phyloP scores from a whole-genome alignment of 2,113 vertebrate species.

The Pyxicephalus adspersus region DNA sequence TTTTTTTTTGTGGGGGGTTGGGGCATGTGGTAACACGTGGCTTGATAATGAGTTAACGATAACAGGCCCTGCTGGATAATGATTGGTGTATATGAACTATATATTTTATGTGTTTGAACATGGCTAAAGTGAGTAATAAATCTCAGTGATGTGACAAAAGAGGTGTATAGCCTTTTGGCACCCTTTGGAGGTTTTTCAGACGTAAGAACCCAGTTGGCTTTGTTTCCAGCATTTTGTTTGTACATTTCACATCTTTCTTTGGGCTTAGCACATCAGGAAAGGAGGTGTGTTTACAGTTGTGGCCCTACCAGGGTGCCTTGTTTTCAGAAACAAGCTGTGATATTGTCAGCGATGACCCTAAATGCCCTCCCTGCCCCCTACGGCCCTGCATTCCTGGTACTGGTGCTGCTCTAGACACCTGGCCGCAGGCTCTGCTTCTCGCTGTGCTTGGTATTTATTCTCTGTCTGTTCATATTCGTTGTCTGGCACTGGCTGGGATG shows the following conservation, averaged over 20 bases:
- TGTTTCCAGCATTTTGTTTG: not conserved
- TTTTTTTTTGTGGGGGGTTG: too few relatives aligned
- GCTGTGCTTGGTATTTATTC: not conserved
- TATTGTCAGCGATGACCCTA: slow-evolving; percentile 1
- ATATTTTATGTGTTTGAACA: not conserved
- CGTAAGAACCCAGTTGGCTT: not conserved
- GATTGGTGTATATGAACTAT: too few relatives aligned
- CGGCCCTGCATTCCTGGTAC: slow-evolving; percentile 17
- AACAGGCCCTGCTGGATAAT: too few relatives aligned
- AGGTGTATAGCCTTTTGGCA: not conserved
- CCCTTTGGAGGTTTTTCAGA: not conserved
- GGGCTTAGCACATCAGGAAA: not conserved
- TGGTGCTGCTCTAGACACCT: not conserved
- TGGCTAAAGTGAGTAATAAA: not conserved
- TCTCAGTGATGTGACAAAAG: not conserved
- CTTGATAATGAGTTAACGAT: too few relatives aligned
- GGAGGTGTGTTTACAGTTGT: not conserved
- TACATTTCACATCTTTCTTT: not conserved
- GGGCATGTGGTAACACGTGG: too few relatives aligned
- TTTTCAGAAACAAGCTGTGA: slow-evolving; percentile 24
- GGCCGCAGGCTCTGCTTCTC: not conserved
- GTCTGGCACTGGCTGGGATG: not conserved
- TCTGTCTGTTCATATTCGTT: not conserved
- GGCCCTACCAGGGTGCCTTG: not conserved
- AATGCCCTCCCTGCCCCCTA: not conserved